Evolutionary conservation across 2,113 vertebrate species (phyloP).

Genomic region (Gila orcuttii): DNA sequence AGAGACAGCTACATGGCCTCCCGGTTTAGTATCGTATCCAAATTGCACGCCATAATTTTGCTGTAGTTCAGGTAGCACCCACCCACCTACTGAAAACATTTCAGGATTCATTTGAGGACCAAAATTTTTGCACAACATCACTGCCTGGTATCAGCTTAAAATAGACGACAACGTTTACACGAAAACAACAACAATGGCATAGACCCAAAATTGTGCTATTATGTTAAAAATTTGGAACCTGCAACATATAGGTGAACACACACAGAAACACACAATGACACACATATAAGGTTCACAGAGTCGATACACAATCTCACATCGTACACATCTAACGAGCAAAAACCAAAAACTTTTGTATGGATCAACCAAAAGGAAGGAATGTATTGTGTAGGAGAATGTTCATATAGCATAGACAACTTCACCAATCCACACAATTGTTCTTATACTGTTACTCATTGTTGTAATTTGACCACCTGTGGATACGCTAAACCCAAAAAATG

Average conservation of each 20-base stretch:
- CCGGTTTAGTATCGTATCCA: background rate
- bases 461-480: constrained; percentile 10
- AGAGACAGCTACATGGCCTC: constrained; percentile 34
- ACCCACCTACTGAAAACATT: background rate
- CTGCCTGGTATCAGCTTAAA: constrained; percentile 9
- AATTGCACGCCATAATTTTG: constrained; percentile 20
- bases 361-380: background rate
- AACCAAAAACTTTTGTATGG: background rate
- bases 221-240: background rate
- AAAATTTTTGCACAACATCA: background rate
- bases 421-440: background rate
- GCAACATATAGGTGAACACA: background rate
- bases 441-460: background rate
- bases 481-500: background rate
- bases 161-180: background rate
- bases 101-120: background rate
- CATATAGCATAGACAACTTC: background rate
- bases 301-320: background rate
- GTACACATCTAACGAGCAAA: background rate
- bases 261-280: background rate
- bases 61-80: background rate
- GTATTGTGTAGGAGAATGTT: background rate
- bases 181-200: background rate
- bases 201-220: background rate
- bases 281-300: background rate